These are phyloP conservation scores for Gavialis gangeticus DNA, from an alignment of 2,113 vertebrate genomes.

Conservation along the genomic window DNA sequence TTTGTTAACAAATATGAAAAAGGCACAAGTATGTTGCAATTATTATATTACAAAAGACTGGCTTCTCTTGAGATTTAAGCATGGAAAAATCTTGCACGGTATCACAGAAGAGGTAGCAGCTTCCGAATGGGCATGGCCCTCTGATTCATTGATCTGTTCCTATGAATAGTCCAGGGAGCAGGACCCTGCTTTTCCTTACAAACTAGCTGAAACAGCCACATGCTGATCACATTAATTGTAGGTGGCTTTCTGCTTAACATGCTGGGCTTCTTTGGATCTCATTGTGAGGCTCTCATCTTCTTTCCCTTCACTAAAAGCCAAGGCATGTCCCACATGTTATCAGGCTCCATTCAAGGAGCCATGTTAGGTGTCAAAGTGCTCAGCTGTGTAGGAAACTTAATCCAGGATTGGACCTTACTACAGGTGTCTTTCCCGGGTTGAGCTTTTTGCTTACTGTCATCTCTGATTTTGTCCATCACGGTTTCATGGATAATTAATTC, in stretches of 20 bases:
- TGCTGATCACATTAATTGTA: neutral
- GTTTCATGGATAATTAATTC: neutral
- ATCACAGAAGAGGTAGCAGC: neutral
- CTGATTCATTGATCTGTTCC: too few species aligned
- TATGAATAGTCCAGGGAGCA: neutral
- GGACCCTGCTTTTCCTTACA: neutral
- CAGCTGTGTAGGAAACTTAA: neutral
- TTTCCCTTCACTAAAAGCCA: neutral
- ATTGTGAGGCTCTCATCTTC: neutral
- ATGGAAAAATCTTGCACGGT: neutral
- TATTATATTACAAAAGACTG: too few species aligned
- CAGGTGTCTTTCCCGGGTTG: slow-evolving; percentile 16
- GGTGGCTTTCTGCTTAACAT: neutral
- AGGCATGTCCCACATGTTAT: neutral
- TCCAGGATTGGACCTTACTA: neutral
- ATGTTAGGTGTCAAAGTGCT: neutral
- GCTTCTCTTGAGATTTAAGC: neutral
- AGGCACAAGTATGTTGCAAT: too few species aligned
- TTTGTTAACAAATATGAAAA: too few species aligned
- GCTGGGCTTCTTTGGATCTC: neutral
- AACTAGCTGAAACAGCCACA: neutral
- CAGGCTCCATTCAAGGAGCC: neutral
- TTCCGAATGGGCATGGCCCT: too few species aligned
- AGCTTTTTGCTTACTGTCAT: slow-evolving; percentile 39
- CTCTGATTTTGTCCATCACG: neutral